Base-by-base conservation (phyloP, 2,888 invertebrate genomes). In the Agriopis marginaria region DNA sequence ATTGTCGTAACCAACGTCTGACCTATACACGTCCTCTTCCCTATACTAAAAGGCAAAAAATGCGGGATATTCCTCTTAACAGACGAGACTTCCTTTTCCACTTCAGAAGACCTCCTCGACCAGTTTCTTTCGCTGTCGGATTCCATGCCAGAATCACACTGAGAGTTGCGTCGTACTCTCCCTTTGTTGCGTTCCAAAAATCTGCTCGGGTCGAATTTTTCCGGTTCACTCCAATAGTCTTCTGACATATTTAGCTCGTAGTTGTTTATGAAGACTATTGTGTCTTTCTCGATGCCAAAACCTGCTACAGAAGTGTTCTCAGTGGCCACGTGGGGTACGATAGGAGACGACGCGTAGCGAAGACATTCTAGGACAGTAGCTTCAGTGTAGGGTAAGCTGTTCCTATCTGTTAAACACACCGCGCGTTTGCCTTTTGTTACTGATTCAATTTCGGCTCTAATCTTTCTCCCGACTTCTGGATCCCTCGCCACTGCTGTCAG, bases 271-370 rank as follows among this genome's bases (percentile, higher is more conserved):
- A 98, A 97, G 0, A 98, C 95, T 63, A 98, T 95, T 0, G 98
- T 97, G 0, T 97, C 98, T 81, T 97, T 97, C 60, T 96, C 95
- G 0, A 98, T 95, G 0, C 95, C 94, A 80, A 95, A 97, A 0
- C 97, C 97, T 53, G 96, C 95, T 7, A 98, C 95, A 0, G 95
- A 93, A 0, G 97, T 96, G 80, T 97, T 96, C 77, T 96, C 95
- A 0, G 97, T 97, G 0, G 98, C 97, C 0, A 98, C 98, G 82
- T 98, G 98, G 0, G 98, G 98, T 0, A 98, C 98, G 68, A 98
- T 98, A 0, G 98, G 98, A 0, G 98, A 98, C 0, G 98, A 97
- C 0, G 97, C 96, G 64, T 96, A 96, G 61, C 98, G 90, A 0
- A 98, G 88, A 0, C 97, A 96, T 90, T 98, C 98, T 78, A 97